Base-by-base conservation (phyloP, 2,797 vertebrate genomes). In the Poliocrania exsul region DNA sequence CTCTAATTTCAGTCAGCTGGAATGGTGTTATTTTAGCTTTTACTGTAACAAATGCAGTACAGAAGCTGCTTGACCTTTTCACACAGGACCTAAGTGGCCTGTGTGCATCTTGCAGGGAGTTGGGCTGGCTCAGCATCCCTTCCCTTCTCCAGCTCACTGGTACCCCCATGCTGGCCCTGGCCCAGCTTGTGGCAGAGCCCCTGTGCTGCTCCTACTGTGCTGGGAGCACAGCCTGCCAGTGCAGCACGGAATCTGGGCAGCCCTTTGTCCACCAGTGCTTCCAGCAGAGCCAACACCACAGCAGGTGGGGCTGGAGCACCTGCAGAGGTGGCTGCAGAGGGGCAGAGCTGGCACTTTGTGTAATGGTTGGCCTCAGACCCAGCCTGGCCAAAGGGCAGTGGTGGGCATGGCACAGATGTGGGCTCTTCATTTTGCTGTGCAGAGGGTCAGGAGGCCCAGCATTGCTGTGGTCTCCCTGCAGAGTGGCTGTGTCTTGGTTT, bases 51-150 rank as follows among this genome's bases (percentile, higher is more conserved):
- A 60, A 64, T 18, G 29, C 46, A 2, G 1, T 20, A 14, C 24
- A 74, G 65, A 64, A 83, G 37, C 61, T 88, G 77, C 56, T 81
- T 40, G 20, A 40, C 66, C 11, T 72, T 72, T 58, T 62, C 10
- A 4, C 0, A 0, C 46, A 7, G 42, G 54, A 21, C 35, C 66
- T 44, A 10, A 75, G 29, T 49, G 66, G 18, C 53, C 33, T 57
- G 7, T 5, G 38, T 77, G n/a, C 51, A 58, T 70, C 74, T 77
- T 84, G 73, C 47, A 62, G 54, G 0, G 1, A 7, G 25, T 40
- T 78, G 1, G 9, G 62, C 77, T 90, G 46, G 56, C 65, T 86
- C 37, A 73, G 79, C 66, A 40, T 69, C 77, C 42, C 28, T 11
- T 81, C n/a, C 49, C 54, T 56, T 73, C 53, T 64, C 33, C 47